phyloP scores from a whole-genome alignment of 1,140 invertebrate species.

The Formica exsecta region DNA sequence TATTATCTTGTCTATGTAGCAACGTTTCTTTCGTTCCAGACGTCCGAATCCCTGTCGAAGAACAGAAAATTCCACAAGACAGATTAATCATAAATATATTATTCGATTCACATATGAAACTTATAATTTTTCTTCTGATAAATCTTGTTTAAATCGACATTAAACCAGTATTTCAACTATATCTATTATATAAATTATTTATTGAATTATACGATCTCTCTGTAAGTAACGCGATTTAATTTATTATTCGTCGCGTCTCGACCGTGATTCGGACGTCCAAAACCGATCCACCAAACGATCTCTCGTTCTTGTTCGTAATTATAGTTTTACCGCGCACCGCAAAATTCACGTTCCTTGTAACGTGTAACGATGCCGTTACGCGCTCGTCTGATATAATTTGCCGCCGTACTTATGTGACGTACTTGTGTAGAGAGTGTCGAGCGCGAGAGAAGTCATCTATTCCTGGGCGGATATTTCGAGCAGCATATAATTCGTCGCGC shows the following conservation, averaged over 20 bases:
- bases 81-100: slow-evolving; percentile 74
- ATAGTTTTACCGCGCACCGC: not conserved
- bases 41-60: slow-evolving; percentile 16
- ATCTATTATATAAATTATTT: slow-evolving; percentile 12
- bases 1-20: slow-evolving; percentile 3
- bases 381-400: slow-evolving; percentile 17
- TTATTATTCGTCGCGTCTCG: slow-evolving; percentile 17
- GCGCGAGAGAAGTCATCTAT: not conserved
- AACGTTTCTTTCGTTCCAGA: slow-evolving; percentile 3
- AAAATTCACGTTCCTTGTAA: slow-evolving; percentile 9
- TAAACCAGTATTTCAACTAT: not conserved
- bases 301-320: slow-evolving; percentile 28
- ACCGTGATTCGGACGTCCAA: slow-evolving; percentile 29
- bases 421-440: slow-evolving; percentile 1
- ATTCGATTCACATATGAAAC: slow-evolving; percentile 7
- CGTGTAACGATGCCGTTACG: not conserved
- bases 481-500: slow-evolving; percentile 2
- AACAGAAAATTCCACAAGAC: slow-evolving; percentile 63
- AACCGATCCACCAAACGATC: slow-evolving; percentile 4
- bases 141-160: not conserved
- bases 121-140: not conserved
- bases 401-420: slow-evolving; percentile 27
- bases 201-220: not conserved
- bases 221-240: slow-evolving; percentile 22
- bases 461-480: slow-evolving; percentile 24